phyloP scores from a whole-genome alignment of 2,797 vertebrate genomes.

The Varecia variegata region DNA sequence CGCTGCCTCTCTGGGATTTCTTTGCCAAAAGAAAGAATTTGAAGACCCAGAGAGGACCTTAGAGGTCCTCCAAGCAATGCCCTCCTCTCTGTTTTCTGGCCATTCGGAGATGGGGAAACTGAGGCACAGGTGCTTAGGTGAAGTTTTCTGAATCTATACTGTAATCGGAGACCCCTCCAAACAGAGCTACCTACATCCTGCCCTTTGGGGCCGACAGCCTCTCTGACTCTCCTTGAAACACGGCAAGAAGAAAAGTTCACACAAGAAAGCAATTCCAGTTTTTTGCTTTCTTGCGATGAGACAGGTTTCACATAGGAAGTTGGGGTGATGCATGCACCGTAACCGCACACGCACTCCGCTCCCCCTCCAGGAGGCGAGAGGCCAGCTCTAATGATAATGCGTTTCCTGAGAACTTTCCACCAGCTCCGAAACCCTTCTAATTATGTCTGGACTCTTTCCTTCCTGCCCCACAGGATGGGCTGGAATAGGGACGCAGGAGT shows the following conservation, averaged over 20 bases:
- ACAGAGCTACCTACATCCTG: neutral
- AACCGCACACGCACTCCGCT: neutral
- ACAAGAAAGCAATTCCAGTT: neutral
- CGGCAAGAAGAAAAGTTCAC: neutral
- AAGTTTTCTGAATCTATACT: neutral
- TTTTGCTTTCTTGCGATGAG: neutral
- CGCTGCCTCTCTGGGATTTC: neutral
- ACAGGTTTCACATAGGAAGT: neutral
- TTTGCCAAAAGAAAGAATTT: neutral
- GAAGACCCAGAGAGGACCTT: neutral
- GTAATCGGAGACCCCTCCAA: neutral
- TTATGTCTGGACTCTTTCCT: conserved; percentile 84
- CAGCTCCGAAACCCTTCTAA: conserved; percentile 77
- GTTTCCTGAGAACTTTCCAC: conserved; percentile 81
- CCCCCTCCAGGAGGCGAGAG: neutral
- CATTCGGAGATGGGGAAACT: neutral
- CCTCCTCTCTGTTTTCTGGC: neutral
- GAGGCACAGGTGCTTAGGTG: neutral
- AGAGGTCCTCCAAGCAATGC: neutral
- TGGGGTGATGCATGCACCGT: fast-evolving
- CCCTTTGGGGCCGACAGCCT: neutral
- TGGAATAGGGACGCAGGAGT: conserved; percentile 68
- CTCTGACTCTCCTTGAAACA: neutral
- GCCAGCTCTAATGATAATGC: conserved; percentile 66
- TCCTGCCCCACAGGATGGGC: conserved; percentile 80